Base-by-base conservation (phyloP, 2,888 invertebrate species). In the Leistus spinibarbis region DNA sequence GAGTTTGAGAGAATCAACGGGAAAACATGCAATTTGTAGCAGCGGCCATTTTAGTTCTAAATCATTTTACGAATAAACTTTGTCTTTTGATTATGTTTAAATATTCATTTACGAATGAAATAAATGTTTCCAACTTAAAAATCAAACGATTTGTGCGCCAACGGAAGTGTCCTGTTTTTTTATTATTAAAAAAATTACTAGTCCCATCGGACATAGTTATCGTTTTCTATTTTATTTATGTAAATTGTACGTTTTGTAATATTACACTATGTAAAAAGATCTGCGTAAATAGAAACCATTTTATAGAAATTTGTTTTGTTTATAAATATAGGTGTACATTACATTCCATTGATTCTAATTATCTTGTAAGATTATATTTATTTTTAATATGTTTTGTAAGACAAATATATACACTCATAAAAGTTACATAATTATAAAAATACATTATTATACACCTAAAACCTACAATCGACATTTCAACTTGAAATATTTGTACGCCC, bases 91-190 rank as follows among this genome's bases (percentile, higher is more conserved):
- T 7, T 40, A 40, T 40, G 13, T 40, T 40, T 40, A 40, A 40
- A 40, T 40, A 40, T 40, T 10, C 40, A 40, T 40, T 40, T 40
- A 5, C 13, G 1, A 40, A 40, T 0, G 40, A 40, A 40, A 40
- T 40, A 40, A n/a, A n/a, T n/a, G n/a, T n/a, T n/a, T n/a, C n/a
- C n/a, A n/a, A n/a, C n/a, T n/a, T n/a, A n/a, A 40, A 40, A 40
- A 40, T 40, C 40, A 5, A n/a, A n/a, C n/a, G 40, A 10, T 40
- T 3, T 40, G 40, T 13, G 40, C 40, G 40, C 13, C 40, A 40
- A 0, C 40, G 3, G 13, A n/a, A n/a, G n/a, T n/a, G n/a, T n/a
- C n/a, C 88, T 84, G 88, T 87, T 83, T 53, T 53, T 57, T 57
- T 19, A 0, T 57, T 5, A n/a, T 20, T 5, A 57, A 19, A 19